Evolutionary conservation across 2,113 vertebrate genomes (phyloP).

Genomic region (Lophura nycthemera): DNA sequence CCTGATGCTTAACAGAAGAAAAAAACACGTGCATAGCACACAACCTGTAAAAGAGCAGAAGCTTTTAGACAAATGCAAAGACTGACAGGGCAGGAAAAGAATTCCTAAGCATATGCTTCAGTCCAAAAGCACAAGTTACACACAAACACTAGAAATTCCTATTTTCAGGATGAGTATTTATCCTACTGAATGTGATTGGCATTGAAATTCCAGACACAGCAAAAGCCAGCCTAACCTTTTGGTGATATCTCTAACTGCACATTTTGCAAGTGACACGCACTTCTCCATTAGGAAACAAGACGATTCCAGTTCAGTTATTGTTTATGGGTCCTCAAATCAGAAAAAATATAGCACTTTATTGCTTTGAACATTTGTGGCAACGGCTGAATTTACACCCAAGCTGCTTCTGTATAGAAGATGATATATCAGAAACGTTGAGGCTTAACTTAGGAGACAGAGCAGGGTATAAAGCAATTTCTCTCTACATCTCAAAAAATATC

Average conservation of each 20-base stretch:
- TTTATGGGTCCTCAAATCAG: constrained; percentile 21
- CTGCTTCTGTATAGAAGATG: constrained; percentile 13
- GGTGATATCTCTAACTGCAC: constrained; percentile 48
- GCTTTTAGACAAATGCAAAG: constrained; percentile 12
- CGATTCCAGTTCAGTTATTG: not conserved
- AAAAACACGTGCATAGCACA: constrained; percentile 62
- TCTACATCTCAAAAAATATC: constrained; percentile 39
- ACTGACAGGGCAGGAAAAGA: constrained; percentile 47
- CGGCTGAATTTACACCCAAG: constrained; percentile 37
- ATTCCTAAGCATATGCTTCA: constrained; percentile 37
- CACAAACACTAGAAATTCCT: constrained; percentile 34
- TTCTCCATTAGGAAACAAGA: constrained; percentile 16
- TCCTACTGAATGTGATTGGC: constrained; percentile 67
- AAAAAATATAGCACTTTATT: constrained; percentile 69
- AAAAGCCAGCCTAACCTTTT: constrained; percentile 56
- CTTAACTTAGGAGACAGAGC: not conserved
- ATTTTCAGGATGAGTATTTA: constrained; percentile 19
- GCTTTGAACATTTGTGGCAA: constrained; percentile 63
- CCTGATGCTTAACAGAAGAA: constrained; percentile 65
- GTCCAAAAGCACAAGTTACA: constrained; percentile 50
- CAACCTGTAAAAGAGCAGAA: constrained; percentile 28
- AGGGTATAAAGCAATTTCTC: not conserved
- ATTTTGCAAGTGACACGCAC: constrained; percentile 35
- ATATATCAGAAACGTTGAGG: constrained; percentile 25
- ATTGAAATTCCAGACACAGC: constrained; percentile 63